Conservation (phyloP, 2,888 invertebrate species). For the Cylloceria caligata region DNA sequence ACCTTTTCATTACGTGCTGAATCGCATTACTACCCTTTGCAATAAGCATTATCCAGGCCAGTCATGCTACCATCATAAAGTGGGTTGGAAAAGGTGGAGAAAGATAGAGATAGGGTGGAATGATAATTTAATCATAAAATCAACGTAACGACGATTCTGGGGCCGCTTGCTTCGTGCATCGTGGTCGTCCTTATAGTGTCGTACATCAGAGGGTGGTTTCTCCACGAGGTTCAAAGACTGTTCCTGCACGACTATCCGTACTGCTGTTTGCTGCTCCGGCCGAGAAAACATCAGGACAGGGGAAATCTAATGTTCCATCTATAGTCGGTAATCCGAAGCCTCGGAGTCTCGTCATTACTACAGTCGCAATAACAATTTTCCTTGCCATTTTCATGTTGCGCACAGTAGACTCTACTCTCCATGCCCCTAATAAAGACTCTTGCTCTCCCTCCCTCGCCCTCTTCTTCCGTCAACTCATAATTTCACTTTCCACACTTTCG, state of each 20-base stretch:
- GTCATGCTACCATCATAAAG: not conserved
- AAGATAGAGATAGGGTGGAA: constrained; percentile 8
- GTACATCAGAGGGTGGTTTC: constrained; percentile 25
- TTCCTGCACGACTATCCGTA: constrained; percentile 3
- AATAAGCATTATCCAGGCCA: constrained; percentile 15
- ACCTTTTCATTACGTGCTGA: constrained; percentile 21
- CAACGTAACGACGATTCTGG: constrained; percentile 43
- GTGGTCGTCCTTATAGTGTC: constrained; percentile 11
- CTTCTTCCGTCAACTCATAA: constrained; percentile 17
- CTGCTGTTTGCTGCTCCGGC: not conserved
- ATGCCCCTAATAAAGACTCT: constrained; percentile 56
- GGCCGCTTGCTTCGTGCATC: constrained; percentile 13
- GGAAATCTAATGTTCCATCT: constrained; percentile 46
- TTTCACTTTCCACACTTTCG: constrained; percentile 41
- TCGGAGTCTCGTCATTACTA: constrained; percentile 73
- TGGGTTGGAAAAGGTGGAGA: not conserved
- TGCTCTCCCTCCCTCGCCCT: not conserved
- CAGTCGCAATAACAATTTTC: constrained; percentile 71
- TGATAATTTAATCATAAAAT: constrained; percentile 58
- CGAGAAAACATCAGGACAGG: constrained; percentile 13
- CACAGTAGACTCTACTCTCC: constrained; percentile 23
- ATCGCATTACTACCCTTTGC: not conserved
- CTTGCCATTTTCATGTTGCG: constrained; percentile 20
- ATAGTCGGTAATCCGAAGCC: constrained; percentile 4
- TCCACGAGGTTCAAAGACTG: not conserved